Conservation (phyloP, 2,113 vertebrate species). For the Eurystomus gularis region DNA sequence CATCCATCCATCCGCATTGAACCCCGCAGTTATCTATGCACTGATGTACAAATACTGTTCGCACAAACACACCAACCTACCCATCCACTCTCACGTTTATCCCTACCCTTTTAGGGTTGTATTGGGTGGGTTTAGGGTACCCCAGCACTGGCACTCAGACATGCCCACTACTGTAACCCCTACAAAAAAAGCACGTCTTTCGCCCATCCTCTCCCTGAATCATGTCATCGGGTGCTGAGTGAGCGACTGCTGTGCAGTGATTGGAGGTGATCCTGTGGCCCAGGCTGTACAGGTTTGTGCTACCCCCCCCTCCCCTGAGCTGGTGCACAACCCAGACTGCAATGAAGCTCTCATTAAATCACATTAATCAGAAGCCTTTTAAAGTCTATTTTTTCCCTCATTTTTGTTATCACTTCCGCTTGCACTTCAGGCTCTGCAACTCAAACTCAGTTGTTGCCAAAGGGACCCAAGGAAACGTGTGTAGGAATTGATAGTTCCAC, state of each 20-base stretch:
- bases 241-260: neutral
- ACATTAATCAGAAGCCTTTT: neutral
- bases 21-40: neutral
- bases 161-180: neutral
- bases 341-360: neutral
- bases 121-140: neutral
- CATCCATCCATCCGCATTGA: neutral
- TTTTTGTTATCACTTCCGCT: neutral
- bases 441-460: neutral
- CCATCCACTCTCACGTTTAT: neutral
- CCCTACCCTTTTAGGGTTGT: neutral
- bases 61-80: neutral
- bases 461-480: neutral
- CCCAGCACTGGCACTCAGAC: neutral
- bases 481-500: neutral
- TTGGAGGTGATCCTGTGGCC: neutral
- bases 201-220: neutral
- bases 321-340: neutral
- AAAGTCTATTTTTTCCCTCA: neutral
- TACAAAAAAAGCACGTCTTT: neutral
- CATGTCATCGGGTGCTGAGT: neutral
- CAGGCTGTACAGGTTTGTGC: neutral
- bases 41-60: neutral
- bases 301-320: neutral
- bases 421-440: neutral